These are phyloP conservation scores for Anser cygnoides DNA, from an alignment of 2,113 vertebrate species.

Conservation along the genomic window DNA sequence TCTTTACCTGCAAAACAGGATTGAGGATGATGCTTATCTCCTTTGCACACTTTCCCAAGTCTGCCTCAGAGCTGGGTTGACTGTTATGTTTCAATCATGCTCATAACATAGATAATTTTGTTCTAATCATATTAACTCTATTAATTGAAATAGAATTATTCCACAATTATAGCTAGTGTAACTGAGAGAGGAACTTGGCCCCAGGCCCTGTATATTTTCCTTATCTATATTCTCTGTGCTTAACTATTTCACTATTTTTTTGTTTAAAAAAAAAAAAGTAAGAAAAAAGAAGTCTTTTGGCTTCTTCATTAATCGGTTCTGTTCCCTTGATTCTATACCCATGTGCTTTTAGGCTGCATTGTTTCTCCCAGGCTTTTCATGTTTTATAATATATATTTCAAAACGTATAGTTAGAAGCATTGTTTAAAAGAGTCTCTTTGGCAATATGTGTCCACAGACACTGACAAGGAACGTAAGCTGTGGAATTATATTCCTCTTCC, in stretches of 20 bases:
- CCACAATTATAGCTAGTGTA: slow-evolving; percentile 24
- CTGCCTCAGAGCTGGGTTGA: background rate
- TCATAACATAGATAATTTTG: background rate
- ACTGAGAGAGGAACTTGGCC: slow-evolving; percentile 41
- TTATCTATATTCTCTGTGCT: slow-evolving; percentile 5
- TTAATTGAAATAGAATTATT: slow-evolving; percentile 56
- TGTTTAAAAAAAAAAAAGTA: background rate
- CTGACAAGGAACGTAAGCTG: slow-evolving; percentile 23
- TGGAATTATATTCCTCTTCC: background rate
- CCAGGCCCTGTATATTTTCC: background rate
- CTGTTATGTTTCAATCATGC: background rate
- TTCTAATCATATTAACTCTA: slow-evolving; percentile 35
- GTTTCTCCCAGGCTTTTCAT: background rate
- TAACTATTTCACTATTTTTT: slow-evolving; percentile 7
- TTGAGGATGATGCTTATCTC: background rate
- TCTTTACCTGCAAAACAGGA: background rate
- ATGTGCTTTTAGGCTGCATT: background rate
- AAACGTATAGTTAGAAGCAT: background rate
- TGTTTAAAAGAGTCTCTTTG: slow-evolving; percentile 1
- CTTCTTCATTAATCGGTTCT: slow-evolving; percentile 4
- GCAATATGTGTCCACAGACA: background rate
- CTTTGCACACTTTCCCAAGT: background rate
- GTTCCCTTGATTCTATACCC: background rate
- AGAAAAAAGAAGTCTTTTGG: background rate
- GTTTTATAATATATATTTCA: background rate